phyloP scores from a whole-genome alignment of 2,797 vertebrate genomes.

The Setipinna tenuifilis region DNA sequence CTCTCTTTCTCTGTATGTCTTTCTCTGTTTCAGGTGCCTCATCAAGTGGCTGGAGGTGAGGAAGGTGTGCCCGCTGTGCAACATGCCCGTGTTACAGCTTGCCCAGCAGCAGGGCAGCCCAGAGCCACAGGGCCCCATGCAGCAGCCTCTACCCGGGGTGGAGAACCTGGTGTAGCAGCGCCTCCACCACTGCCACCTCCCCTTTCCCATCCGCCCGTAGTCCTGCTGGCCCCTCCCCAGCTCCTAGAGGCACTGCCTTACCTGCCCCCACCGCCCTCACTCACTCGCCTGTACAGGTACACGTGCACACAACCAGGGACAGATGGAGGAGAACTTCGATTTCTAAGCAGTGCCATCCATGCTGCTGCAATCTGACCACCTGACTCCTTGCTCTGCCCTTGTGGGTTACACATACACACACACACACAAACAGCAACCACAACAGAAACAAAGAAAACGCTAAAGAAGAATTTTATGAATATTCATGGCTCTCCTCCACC shows the following conservation, averaged over 20 bases:
- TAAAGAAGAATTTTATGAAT: slow-evolving; percentile 50
- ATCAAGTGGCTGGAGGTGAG: slow-evolving; percentile 99
- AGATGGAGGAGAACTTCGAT: slow-evolving; percentile 54
- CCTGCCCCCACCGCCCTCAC: slow-evolving; percentile 40
- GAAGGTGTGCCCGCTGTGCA: slow-evolving; percentile 97
- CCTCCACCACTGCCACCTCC: slow-evolving; percentile 32
- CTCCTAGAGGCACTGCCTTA: slow-evolving; percentile 20
- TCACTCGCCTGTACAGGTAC: slow-evolving; percentile 66
- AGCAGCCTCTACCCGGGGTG: slow-evolving; percentile 88
- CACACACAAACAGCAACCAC: not conserved
- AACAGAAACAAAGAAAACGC: not conserved
- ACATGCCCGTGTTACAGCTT: slow-evolving; percentile 95
- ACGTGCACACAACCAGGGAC: slow-evolving; percentile 55
- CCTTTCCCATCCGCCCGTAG: slow-evolving; percentile 23
- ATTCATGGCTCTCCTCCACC: slow-evolving; percentile 46
- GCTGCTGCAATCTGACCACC: slow-evolving; percentile 30
- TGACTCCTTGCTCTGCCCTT: slow-evolving; percentile 55
- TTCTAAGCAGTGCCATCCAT: slow-evolving; percentile 34
- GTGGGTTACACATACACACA: slow-evolving; percentile 48
- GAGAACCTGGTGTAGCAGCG: slow-evolving; percentile 90
- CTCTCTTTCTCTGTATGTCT: not conserved
- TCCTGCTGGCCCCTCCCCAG: not conserved
- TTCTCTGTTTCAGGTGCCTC: slow-evolving; percentile 85
- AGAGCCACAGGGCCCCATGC: slow-evolving; percentile 72
- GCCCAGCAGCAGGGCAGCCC: slow-evolving; percentile 85